A percentile compares a stretch with the other conserved stretches of the same genome.
These are phyloP conservation scores for Drosophila ficusphila DNA, from an alignment of 1,140 invertebrate genomes.

Conservation along the genomic window DNA sequence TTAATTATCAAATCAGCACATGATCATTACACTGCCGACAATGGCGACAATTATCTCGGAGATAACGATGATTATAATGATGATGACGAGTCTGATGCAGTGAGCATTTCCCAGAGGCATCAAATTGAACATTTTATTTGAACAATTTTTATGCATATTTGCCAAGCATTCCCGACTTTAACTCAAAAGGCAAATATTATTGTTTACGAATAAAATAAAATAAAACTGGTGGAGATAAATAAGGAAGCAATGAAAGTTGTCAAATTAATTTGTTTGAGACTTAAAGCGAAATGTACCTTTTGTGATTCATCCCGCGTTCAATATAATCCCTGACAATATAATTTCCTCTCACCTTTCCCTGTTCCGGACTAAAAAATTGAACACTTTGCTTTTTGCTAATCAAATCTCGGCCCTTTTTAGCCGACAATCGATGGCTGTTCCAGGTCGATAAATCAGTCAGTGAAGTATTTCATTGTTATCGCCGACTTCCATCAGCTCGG, in stretches of 20 bases:
- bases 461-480: conserved; percentile 74
- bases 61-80: conserved; percentile 19
- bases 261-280: background rate
- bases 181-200: conserved; percentile 37
- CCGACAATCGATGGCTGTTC: conserved; percentile 11
- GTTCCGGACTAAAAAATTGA: conserved; percentile 22
- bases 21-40: conserved; percentile 69
- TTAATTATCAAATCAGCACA: conserved; percentile 81
- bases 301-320: conserved; percentile 6
- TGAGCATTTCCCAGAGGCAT: conserved; percentile 42
- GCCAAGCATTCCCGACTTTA: conserved; percentile 30
- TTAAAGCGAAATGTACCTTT: conserved; percentile 3
- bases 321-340: conserved; percentile 1
- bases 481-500: conserved; percentile 10
- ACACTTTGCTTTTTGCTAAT: conserved; percentile 36
- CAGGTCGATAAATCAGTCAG: conserved; percentile 70
- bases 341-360: conserved; percentile 15
- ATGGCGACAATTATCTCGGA: conserved; percentile 50
- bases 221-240: background rate
- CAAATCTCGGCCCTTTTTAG: conserved; percentile 59
- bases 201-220: conserved; percentile 25
- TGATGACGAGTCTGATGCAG: conserved; percentile 8
- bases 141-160: conserved; percentile 49
- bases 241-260: conserved; percentile 4
- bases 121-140: conserved; percentile 60